These are phyloP conservation scores for Cataglyphis hispanica DNA, from an alignment of 1,140 invertebrate species.

Conservation along the genomic window DNA sequence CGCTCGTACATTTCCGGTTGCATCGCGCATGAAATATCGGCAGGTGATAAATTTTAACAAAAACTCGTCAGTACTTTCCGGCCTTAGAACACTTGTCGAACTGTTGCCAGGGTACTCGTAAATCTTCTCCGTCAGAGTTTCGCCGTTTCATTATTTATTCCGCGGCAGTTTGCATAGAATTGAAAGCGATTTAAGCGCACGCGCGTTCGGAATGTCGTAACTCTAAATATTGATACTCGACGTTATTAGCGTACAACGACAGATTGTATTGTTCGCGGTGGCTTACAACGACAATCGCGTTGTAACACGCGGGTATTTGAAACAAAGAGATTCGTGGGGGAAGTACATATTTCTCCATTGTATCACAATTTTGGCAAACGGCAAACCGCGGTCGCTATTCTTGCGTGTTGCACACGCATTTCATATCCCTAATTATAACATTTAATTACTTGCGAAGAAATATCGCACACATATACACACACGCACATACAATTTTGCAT, in stretches of 20 bases:
- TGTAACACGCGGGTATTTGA: no score
- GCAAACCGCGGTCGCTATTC: not conserved
- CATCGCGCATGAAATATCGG: conserved; percentile 25
- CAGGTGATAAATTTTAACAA: conserved; percentile 16
- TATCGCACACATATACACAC: not conserved
- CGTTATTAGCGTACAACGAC: conserved; percentile 13
- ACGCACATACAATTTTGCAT: no score
- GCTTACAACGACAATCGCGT: not conserved
- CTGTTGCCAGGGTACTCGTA: not conserved
- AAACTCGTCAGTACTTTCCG: conserved; percentile 14
- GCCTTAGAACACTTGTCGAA: not conserved
- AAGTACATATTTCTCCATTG: not conserved
- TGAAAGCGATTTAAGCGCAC: not conserved
- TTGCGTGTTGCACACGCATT: not conserved
- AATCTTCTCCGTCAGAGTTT: not conserved
- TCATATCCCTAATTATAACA: conserved; percentile 14
- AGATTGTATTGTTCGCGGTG: not conserved
- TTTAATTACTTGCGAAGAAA: conserved; percentile 25
- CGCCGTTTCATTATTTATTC: conserved; percentile 33
- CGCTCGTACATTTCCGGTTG: not conserved
- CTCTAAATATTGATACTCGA: conserved; percentile 8
- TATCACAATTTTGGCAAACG: not conserved
- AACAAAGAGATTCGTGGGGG: no score
- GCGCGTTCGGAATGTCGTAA: not conserved
- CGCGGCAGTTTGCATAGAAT: not conserved